These are phyloP conservation scores for Poicephalus gulielmi DNA, from an alignment of 2,113 vertebrate species.

Conservation along the genomic window DNA sequence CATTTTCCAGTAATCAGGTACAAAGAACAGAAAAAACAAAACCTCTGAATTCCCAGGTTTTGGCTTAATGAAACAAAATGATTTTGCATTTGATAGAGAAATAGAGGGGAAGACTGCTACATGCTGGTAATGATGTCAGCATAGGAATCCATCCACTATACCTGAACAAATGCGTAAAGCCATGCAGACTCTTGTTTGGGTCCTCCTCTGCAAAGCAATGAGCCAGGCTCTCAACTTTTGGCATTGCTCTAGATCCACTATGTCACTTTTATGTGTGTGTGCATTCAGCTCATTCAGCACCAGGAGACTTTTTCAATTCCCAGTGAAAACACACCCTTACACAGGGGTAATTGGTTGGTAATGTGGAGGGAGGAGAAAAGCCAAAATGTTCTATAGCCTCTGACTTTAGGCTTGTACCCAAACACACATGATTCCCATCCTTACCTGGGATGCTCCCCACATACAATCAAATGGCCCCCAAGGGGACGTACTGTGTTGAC, in stretches of 20 bases:
- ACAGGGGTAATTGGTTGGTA: neutral
- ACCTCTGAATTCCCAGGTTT: neutral
- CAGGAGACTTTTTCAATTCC: neutral
- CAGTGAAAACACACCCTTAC: neutral
- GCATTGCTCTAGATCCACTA: fast-evolving
- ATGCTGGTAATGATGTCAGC: neutral
- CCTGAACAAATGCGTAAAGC: neutral
- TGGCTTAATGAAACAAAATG: neutral
- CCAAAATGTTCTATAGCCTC: neutral
- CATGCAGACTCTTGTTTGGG: neutral
- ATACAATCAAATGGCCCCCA: neutral
- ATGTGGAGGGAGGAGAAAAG: neutral
- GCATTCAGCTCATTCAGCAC: neutral
- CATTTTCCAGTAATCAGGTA: neutral
- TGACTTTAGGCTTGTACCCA: neutral
- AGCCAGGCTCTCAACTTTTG: neutral
- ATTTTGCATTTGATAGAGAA: neutral
- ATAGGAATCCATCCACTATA: neutral
- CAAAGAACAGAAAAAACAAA: neutral
- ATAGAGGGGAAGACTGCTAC: neutral
- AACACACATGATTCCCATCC: neutral
- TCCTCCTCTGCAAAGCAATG: neutral
- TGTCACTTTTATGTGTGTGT: neutral
- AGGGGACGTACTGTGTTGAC: neutral
- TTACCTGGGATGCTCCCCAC: neutral